A percentile compares a stretch with the other conserved stretches of the same genome.
Evolutionary conservation across 1,140 invertebrate genomes (phyloP).

Genomic region (Drosophila rhopaloa): DNA sequence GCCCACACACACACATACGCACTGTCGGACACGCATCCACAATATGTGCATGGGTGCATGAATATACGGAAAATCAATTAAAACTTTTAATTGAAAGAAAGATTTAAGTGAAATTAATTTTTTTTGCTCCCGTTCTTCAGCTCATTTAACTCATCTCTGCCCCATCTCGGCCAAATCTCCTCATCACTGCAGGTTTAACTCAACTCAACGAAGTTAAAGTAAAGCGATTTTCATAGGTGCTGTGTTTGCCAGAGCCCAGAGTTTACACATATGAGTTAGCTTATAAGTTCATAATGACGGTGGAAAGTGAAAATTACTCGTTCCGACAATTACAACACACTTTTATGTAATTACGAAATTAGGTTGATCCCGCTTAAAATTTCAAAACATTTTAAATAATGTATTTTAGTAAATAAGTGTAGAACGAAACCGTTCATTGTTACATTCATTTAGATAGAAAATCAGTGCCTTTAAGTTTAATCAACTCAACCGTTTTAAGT

Average conservation of each 20-base stretch:
- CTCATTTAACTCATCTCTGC: slow-evolving; percentile 1
- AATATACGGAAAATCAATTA: slow-evolving; percentile 69
- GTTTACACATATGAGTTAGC: too few species aligned
- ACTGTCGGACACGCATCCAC: slow-evolving; percentile 1
- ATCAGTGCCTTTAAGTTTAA: too few species aligned
- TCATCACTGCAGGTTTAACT: neutral
- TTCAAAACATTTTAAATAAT: too few species aligned
- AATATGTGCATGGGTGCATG: slow-evolving; percentile 12
- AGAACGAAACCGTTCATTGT: too few species aligned
- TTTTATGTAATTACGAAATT: neutral
- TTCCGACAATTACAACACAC: neutral
- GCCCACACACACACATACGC: neutral
- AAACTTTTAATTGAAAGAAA: slow-evolving; percentile 78
- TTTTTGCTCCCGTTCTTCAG: slow-evolving; percentile 9
- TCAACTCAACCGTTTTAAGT: too few species aligned
- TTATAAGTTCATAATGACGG: neutral
- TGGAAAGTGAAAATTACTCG: neutral
- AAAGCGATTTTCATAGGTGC: neutral
- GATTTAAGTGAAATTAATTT: slow-evolving; percentile 74
- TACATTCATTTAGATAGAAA: too few species aligned
- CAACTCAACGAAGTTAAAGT: slow-evolving; percentile 8
- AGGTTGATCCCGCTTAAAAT: too few species aligned
- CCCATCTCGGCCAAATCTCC: slow-evolving; percentile 10
- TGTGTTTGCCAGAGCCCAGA: neutral
- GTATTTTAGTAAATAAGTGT: too few species aligned